Conservation (phyloP, 2,888 invertebrate genomes). For the Tetheella fluctuosa region DNA sequence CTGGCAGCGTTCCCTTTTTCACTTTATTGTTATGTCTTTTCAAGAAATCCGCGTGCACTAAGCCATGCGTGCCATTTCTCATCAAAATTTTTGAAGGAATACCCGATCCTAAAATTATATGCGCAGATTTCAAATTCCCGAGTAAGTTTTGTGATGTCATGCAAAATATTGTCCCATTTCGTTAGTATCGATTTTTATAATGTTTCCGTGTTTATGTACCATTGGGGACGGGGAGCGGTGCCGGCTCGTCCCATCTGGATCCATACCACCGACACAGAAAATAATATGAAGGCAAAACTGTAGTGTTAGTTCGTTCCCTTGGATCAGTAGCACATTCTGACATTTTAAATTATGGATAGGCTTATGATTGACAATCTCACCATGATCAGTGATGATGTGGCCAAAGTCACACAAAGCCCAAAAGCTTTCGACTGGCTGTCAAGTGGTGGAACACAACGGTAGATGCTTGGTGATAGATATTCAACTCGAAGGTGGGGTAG, state of each 20-base stretch:
- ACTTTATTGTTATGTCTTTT: neutral
- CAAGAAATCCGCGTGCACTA: conserved; percentile 28
- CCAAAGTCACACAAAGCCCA: too few species aligned
- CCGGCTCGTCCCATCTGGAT: conserved; percentile 34
- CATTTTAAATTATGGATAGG: too few species aligned
- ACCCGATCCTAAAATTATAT: neutral
- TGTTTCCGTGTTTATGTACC: conserved; percentile 46
- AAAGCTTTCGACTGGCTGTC: too few species aligned
- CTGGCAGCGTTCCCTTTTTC: too few species aligned
- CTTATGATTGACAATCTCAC: too few species aligned
- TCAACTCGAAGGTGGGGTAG: too few species aligned
- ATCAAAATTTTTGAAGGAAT: conserved; percentile 24
- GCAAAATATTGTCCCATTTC: conserved; percentile 56
- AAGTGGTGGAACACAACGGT: too few species aligned
- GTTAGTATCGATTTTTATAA: conserved; percentile 58
- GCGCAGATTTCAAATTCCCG: conserved; percentile 20
- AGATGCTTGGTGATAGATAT: too few species aligned
- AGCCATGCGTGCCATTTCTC: conserved; percentile 41
- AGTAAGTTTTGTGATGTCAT: conserved; percentile 24
- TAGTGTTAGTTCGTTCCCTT: neutral
- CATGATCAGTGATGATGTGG: too few species aligned
- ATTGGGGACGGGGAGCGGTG: conserved; percentile 31
- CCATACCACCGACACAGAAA: neutral
- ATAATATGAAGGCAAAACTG: neutral
- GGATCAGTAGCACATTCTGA: neutral